Evolutionary conservation across 2,888 invertebrate species (phyloP).

Genomic region (Oscheius sp.): DNA sequence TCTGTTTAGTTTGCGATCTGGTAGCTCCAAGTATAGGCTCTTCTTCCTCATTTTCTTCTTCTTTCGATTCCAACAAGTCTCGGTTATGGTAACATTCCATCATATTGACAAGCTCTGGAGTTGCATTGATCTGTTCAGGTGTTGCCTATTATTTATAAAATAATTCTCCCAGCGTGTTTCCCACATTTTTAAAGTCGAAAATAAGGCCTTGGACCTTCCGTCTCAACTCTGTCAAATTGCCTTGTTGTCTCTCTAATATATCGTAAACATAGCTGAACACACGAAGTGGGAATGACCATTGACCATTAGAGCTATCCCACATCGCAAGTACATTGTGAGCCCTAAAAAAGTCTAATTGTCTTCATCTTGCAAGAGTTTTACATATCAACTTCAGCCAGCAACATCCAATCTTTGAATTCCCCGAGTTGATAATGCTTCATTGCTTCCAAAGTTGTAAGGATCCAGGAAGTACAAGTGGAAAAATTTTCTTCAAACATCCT

Average conservation of each 20-base stretch:
- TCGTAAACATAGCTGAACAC: slow-evolving; percentile 4
- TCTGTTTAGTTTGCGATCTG: background rate
- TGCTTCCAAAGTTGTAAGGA: background rate
- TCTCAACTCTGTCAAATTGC: background rate
- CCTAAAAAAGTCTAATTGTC: background rate
- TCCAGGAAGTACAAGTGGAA: slow-evolving; percentile 1
- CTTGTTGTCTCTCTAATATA: slow-evolving; percentile 5
- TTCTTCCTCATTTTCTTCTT: background rate
- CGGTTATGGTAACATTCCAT: background rate
- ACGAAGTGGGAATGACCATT: background rate
- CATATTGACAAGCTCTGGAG: background rate
- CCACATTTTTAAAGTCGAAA: background rate
- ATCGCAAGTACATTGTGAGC: no score
- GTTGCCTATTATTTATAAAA: no score
- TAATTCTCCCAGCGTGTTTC: no score
- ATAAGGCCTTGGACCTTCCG: background rate
- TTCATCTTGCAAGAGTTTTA: background rate
- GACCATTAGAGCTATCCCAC: no score
- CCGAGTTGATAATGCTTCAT: background rate
- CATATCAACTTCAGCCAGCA: background rate
- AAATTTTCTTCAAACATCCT: background rate
- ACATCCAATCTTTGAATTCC: background rate
- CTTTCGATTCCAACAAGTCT: background rate
- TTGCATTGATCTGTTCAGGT: background rate
- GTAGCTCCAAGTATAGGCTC: background rate